These are phyloP conservation scores for Bufotes viridis DNA, from an alignment of 2,797 vertebrate species.

Conservation along the genomic window DNA sequence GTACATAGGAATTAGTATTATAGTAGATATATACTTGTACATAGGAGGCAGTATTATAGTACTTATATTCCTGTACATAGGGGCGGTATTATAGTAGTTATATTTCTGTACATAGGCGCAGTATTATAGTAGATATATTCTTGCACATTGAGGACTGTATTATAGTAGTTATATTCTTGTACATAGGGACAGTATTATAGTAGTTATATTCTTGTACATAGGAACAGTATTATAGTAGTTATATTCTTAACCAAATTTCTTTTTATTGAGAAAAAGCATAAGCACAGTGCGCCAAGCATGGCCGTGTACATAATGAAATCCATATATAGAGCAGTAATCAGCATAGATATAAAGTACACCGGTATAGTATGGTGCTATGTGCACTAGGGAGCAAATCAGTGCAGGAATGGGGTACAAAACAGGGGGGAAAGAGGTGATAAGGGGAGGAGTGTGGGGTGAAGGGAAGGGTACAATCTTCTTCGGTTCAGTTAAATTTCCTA, in stretches of 20 bases:
- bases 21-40: conserved; percentile 12
- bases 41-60: not conserved
- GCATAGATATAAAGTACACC: no score
- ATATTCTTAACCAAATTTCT: not conserved
- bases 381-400: no score
- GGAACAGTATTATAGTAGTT: conserved; percentile 9
- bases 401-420: no score
- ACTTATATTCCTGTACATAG: not conserved
- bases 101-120: not conserved
- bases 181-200: conserved; percentile 3
- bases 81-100: not conserved
- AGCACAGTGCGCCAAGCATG: no score
- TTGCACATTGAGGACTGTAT: not conserved
- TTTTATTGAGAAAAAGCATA: no score
- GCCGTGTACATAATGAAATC: no score
- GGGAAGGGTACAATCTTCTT: no score
- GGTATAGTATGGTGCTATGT: no score
- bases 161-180: conserved; percentile 11
- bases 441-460: no score
- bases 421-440: no score
- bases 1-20: not conserved
- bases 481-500: no score
- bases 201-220: conserved; percentile 5
- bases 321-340: no score
- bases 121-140: conserved; percentile 19